Conservation (phyloP, 1,140 invertebrate species). For the Planococcus citri region DNA sequence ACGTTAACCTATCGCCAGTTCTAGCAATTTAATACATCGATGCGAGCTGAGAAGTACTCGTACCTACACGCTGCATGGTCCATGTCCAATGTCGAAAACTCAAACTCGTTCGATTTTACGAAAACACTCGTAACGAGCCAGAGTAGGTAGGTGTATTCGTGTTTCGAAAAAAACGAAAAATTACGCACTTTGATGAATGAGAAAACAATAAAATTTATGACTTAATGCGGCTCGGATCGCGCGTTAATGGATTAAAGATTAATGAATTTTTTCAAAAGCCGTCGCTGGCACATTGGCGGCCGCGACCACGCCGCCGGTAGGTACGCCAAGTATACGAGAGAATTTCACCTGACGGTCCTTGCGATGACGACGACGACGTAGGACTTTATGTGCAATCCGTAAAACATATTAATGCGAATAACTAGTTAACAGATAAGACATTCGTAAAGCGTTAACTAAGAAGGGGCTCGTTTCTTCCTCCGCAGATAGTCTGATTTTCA, state of each 20-base stretch:
- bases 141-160: too few species aligned
- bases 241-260: neutral
- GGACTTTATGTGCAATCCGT: conserved; percentile 12
- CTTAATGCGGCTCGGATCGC: neutral
- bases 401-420: conserved; percentile 9
- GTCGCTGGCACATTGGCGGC: neutral
- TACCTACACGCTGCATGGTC: too few species aligned
- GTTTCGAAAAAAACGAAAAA: conserved; percentile 1
- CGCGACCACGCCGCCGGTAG: too few species aligned
- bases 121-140: neutral
- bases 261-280: neutral
- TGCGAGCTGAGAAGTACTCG: too few species aligned
- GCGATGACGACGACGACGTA: too few species aligned
- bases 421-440: neutral
- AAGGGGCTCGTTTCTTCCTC: conserved; percentile 6
- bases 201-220: neutral
- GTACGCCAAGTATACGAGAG: too few species aligned
- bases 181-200: neutral
- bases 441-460: neutral
- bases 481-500: neutral
- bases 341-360: conserved; percentile 6
- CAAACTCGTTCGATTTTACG: neutral
- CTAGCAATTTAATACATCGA: too few species aligned
- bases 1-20: too few species aligned
- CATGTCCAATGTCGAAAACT: too few species aligned